phyloP scores from a whole-genome alignment of 2,113 vertebrate genomes.

The Thalassoma bifasciatum region DNA sequence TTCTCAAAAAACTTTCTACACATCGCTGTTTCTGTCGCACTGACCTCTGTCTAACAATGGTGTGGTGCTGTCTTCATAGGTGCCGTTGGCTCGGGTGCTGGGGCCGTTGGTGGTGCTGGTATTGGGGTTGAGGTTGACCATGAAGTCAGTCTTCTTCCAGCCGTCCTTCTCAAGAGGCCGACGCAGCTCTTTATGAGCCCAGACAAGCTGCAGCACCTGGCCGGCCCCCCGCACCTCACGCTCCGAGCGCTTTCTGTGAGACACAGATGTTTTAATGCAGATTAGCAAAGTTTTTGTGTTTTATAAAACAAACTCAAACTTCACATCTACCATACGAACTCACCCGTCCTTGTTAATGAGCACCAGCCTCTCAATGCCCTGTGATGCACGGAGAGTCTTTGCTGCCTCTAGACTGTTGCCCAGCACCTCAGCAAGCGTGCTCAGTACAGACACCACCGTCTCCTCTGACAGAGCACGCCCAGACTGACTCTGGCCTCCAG shows the following conservation, averaged over 20 bases:
- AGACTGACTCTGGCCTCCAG: slow-evolving; percentile 89
- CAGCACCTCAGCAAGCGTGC: slow-evolving; percentile 93
- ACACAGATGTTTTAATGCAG: neutral
- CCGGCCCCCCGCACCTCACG: slow-evolving; percentile 93
- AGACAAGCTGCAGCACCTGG: slow-evolving; percentile 93
- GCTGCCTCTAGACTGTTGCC: slow-evolving; percentile 92
- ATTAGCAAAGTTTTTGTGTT: neutral
- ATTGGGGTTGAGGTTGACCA: slow-evolving; percentile 86
- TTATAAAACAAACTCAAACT: neutral
- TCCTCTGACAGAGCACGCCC: slow-evolving; percentile 89
- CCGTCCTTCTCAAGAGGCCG: slow-evolving; percentile 95
- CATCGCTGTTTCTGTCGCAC: slow-evolving; percentile 15
- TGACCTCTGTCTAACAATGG: slow-evolving; percentile 92
- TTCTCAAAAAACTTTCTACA: neutral
- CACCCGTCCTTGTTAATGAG: slow-evolving; percentile 96
- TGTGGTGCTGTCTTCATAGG: slow-evolving; percentile 94
- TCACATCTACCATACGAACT: slow-evolving; percentile 28
- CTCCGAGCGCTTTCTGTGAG: slow-evolving; percentile 90
- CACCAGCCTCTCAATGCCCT: slow-evolving; percentile 96
- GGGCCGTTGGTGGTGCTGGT: slow-evolving; percentile 76
- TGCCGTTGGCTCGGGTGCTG: slow-evolving; percentile 84
- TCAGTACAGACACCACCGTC: slow-evolving; percentile 92
- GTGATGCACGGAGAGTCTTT: slow-evolving; percentile 90
- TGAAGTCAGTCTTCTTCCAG: slow-evolving; percentile 97
- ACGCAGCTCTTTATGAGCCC: slow-evolving; percentile 95